A percentile compares a stretch with the other conserved stretches of the same genome.
Evolutionary conservation across 2,797 vertebrate species (phyloP).

Genomic region (Anabas testudineus): DNA sequence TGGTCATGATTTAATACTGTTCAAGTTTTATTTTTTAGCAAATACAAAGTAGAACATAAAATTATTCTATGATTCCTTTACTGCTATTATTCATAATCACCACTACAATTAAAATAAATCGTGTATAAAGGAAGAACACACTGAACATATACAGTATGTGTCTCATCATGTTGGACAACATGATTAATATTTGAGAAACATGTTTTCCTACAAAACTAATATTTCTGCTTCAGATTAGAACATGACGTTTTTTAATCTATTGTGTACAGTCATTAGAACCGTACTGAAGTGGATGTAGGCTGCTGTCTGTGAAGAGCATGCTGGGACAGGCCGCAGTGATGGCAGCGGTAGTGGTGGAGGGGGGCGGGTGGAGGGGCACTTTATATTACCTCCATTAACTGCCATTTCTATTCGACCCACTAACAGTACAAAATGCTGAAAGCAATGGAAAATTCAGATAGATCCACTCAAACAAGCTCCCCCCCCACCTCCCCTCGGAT

Average conservation of each 20-base stretch:
- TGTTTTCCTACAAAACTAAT: background rate
- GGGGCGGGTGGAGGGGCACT: constrained; percentile 1
- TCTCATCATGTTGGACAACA: too few species aligned
- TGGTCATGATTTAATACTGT: too few species aligned
- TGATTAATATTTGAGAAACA: background rate
- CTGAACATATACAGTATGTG: too few species aligned
- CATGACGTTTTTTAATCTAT: background rate
- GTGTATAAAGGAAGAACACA: too few species aligned
- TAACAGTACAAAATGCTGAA: constrained; percentile 62
- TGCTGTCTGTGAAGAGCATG: background rate
- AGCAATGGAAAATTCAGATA: constrained; percentile 71
- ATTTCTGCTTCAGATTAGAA: background rate
- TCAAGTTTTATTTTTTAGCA: too few species aligned
- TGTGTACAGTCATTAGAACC: background rate
- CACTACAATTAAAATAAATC: too few species aligned
- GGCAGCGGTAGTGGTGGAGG: background rate
- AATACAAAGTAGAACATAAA: too few species aligned
- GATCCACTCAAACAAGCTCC: constrained; percentile 28
- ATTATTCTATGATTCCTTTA: too few species aligned
- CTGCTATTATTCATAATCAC: too few species aligned
- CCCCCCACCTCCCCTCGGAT: constrained; percentile 12
- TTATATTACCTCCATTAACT: constrained; percentile 56
- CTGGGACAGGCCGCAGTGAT: constrained; percentile 11
- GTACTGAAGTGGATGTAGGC: constrained; percentile 41
- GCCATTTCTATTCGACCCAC: constrained; percentile 49